Evolutionary conservation across 2,113 vertebrate genomes (phyloP).

Genomic region (Catharus minimus): DNA sequence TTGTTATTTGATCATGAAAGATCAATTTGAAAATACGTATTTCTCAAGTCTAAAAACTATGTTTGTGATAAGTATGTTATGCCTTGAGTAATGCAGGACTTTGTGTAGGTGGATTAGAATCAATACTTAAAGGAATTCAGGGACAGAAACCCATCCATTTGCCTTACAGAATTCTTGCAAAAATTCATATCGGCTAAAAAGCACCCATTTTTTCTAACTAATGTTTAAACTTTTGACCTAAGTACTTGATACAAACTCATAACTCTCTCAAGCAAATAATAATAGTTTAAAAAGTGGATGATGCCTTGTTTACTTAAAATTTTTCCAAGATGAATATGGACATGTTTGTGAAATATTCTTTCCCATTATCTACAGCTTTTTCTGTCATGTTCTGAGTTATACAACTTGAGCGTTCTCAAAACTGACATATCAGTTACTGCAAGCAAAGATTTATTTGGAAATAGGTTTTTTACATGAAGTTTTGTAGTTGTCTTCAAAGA

Average conservation of each 20-base stretch:
- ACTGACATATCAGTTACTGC: not conserved
- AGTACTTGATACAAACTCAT: not conserved
- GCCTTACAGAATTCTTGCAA: not conserved
- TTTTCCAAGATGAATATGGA: not conserved
- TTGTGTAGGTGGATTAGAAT: not conserved
- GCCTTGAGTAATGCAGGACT: not conserved
- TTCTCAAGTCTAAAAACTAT: not conserved
- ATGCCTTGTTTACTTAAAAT: not conserved
- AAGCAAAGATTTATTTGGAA: not conserved
- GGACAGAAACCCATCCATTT: not conserved
- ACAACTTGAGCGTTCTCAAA: not conserved
- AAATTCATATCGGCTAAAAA: not conserved
- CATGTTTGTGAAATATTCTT: not conserved
- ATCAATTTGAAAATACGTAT: not conserved
- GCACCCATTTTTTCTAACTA: fast-evolving
- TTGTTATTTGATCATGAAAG: not conserved
- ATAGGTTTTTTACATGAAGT: not conserved
- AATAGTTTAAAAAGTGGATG: not conserved
- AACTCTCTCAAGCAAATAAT: not conserved
- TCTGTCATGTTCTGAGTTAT: not conserved
- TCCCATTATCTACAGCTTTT: not conserved
- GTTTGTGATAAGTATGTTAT: not conserved
- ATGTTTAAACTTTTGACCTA: not conserved
- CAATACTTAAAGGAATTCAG: not conserved
- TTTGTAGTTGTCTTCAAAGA: not conserved